Evolutionary conservation across 2,888 invertebrate species (phyloP).

Genomic region (Latheticus oryzae): DNA sequence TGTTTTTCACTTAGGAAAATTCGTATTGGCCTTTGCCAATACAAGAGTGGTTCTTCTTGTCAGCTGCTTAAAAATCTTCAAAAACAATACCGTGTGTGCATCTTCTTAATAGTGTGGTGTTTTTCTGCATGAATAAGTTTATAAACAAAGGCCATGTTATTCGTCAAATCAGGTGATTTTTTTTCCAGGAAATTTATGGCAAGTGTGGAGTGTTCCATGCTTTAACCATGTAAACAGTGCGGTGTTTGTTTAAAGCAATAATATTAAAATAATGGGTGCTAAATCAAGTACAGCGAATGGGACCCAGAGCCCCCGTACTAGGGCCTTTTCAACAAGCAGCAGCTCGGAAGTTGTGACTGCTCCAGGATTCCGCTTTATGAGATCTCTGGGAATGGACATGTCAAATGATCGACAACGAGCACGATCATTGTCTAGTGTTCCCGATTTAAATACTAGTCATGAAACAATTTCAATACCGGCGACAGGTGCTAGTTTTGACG

Average conservation of each 20-base stretch:
- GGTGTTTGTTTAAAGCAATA: conserved; percentile 19
- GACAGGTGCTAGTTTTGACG: conserved; percentile 73
- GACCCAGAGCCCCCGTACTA: conserved; percentile 77
- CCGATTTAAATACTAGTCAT: conserved; percentile 72
- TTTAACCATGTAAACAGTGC: conserved; percentile 36
- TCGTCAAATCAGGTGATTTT: conserved; percentile 66
- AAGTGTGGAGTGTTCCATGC: conserved; percentile 43
- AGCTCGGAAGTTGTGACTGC: conserved; percentile 57
- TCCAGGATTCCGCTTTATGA: conserved; percentile 57
- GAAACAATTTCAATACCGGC: conserved; percentile 74
- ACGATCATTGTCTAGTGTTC: conserved; percentile 84
- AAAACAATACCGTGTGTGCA: conserved; percentile 10
- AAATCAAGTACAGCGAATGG: conserved; percentile 86
- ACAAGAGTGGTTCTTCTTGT: conserved; percentile 36
- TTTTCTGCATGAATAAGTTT: conserved; percentile 12
- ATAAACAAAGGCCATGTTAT: conserved; percentile 65
- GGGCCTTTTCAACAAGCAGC: conserved; percentile 80
- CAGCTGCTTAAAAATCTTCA: conserved; percentile 39
- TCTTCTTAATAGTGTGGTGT: conserved; percentile 8
- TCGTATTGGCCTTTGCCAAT: conserved; percentile 50
- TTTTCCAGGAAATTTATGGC: conserved; percentile 67
- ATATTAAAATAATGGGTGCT: conserved; percentile 78
- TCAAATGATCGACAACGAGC: conserved; percentile 85
- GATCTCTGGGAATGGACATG: conserved; percentile 73
- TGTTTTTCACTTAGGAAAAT: conserved; percentile 46